Evolutionary conservation across 2,113 vertebrate genomes (phyloP).

Genomic region (Perognathus longimembris): DNA sequence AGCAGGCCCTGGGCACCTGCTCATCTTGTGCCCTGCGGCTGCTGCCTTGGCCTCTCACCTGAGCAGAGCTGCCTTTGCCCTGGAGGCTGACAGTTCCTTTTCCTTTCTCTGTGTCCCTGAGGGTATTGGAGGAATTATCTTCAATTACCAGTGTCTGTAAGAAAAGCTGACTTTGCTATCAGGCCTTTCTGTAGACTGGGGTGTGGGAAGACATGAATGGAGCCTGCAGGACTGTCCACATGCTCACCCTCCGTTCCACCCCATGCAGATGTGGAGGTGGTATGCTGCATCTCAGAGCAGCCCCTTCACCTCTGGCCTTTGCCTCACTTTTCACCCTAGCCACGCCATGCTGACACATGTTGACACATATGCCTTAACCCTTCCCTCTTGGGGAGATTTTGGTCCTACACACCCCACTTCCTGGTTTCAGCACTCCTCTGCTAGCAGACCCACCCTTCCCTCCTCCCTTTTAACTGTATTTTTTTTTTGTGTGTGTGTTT

Average conservation of each 20-base stretch:
- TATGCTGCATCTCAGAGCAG: not conserved
- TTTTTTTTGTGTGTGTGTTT: too few species aligned
- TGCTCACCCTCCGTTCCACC: not conserved
- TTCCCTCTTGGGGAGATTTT: not conserved
- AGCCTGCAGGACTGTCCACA: not conserved
- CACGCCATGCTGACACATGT: too few species aligned
- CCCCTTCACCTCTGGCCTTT: not conserved
- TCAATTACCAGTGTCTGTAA: not conserved
- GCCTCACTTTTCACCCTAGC: not conserved
- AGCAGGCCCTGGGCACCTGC: too few species aligned
- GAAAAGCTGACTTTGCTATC: not conserved
- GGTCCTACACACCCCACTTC: not conserved
- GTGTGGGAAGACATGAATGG: not conserved
- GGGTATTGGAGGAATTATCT: not conserved
- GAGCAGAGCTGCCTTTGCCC: not conserved
- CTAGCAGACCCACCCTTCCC: not conserved
- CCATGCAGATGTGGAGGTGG: not conserved
- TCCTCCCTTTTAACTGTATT: not conserved
- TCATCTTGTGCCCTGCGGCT: rapidly evolving
- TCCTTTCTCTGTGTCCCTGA: not conserved
- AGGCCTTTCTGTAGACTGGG: too few species aligned
- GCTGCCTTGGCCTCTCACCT: not conserved
- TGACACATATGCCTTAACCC: not conserved
- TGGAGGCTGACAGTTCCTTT: not conserved
- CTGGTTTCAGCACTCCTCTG: not conserved